Evolutionary conservation across 2,113 vertebrate species (phyloP).

Genomic region (Lepus europaeus): DNA sequence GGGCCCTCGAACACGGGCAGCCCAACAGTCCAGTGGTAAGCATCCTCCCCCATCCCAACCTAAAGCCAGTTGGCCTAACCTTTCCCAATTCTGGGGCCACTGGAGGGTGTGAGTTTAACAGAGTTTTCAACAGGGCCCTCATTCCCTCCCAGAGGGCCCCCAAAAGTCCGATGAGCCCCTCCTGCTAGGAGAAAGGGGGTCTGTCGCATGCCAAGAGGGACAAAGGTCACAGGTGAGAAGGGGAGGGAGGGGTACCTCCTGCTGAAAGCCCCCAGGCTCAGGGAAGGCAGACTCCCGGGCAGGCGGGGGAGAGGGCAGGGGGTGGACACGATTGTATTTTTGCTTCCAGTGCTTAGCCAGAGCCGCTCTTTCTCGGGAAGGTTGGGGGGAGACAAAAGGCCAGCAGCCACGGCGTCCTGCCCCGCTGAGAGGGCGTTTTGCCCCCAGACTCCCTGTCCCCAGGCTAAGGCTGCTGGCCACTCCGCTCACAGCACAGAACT

Average conservation of each 20-base stretch:
- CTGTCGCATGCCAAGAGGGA: slow-evolving; percentile 22
- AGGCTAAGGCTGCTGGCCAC: slow-evolving; percentile 54
- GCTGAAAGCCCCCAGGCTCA: slow-evolving; percentile 58
- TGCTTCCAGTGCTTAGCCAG: slow-evolving; percentile 43
- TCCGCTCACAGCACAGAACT: neutral
- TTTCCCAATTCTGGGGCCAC: neutral
- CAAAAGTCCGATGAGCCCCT: neutral
- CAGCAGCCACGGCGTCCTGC: slow-evolving; percentile 84
- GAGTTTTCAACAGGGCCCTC: neutral
- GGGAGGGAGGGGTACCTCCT: neutral
- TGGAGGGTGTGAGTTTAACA: neutral
- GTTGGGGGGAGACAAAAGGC: slow-evolving; percentile 82
- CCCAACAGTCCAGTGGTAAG: no score
- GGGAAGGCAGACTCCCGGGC: slow-evolving; percentile 72
- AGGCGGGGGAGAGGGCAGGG: slow-evolving; percentile 3
- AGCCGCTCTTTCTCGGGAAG: slow-evolving; percentile 74
- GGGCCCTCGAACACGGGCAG: neutral
- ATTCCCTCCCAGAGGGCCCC: neutral
- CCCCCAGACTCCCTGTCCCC: slow-evolving; percentile 67
- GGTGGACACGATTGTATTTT: slow-evolving; percentile 75
- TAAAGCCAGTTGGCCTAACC: neutral
- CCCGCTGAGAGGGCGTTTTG: slow-evolving; percentile 86
- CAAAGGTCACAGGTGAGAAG: slow-evolving; percentile 79
- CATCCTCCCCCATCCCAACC: neutral
- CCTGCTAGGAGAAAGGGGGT: neutral